phyloP scores from a whole-genome alignment of 2,888 invertebrate genomes.

The Melanostoma mellinum region DNA sequence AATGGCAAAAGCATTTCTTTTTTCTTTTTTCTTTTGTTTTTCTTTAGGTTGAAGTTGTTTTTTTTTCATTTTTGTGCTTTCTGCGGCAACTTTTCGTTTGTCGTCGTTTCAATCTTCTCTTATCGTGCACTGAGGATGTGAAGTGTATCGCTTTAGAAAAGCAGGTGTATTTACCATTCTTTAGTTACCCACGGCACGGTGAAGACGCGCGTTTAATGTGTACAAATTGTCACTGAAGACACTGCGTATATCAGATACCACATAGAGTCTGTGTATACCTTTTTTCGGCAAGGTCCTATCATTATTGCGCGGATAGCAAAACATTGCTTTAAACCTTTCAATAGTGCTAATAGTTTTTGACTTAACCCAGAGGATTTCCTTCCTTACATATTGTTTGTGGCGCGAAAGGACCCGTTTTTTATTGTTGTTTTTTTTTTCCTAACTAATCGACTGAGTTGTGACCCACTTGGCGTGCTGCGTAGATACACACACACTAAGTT shows the following conservation, averaged over 20 bases:
- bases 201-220: conserved; percentile 79
- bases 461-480: conserved; percentile 67
- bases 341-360: conserved; percentile 25
- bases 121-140: conserved; percentile 77
- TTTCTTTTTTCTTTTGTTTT: conserved; percentile 42
- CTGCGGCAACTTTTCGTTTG: conserved; percentile 72
- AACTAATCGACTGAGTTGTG: conserved; percentile 48
- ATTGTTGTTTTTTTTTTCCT: not conserved
- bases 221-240: conserved; percentile 61
- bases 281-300: conserved; percentile 39
- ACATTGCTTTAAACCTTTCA: conserved; percentile 13
- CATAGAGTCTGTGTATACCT: conserved; percentile 41
- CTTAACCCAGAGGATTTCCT: not conserved
- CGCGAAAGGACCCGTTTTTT: conserved; percentile 56
- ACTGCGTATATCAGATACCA: conserved; percentile 50
- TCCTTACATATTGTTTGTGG: not conserved
- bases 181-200: conserved; percentile 82
- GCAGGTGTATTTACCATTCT: conserved; percentile 83
- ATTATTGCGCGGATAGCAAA: not conserved
- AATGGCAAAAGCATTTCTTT: conserved; percentile 67
- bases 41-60: conserved; percentile 33
- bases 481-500: conserved; percentile 62
- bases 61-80: conserved; percentile 53
- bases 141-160: conserved; percentile 82
- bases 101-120: conserved; percentile 74